Evolutionary conservation across 2,797 vertebrate species (phyloP).

Genomic region (Anomalospiza imberbis): DNA sequence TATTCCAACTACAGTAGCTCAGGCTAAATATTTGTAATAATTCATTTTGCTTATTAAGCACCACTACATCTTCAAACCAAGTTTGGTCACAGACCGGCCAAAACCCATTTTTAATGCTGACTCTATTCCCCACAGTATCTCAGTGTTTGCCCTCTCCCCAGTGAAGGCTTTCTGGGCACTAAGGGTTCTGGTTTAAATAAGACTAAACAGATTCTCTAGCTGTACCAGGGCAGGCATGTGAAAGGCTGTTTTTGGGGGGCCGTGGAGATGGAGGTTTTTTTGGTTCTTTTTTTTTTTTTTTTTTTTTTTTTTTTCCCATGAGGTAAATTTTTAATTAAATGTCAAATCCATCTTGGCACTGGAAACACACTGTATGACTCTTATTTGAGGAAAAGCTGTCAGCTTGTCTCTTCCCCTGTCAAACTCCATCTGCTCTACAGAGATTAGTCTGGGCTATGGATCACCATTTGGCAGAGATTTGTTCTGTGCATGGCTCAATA

Average conservation of each 20-base stretch:
- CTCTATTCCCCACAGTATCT: neutral
- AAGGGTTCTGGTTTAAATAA: constrained; percentile 43
- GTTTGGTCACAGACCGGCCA: neutral
- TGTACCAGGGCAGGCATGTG: accelerated
- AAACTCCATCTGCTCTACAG: constrained; percentile 57
- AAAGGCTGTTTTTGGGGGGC: neutral
- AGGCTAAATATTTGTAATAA: neutral
- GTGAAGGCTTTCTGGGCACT: constrained; percentile 11
- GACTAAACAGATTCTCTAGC: constrained; percentile 29
- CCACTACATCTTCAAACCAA: neutral
- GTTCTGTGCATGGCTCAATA: neutral
- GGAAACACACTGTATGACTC: constrained; percentile 20
- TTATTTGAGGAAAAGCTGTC: constrained; percentile 61
- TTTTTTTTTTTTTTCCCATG: neutral
- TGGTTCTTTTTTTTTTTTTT: neutral
- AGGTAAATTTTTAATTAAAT: constrained; percentile 68
- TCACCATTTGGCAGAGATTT: constrained; percentile 26
- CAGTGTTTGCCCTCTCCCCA: neutral
- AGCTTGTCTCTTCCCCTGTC: constrained; percentile 59
- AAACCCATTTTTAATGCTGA: constrained; percentile 43
- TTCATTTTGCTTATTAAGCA: constrained; percentile 27
- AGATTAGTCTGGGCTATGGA: constrained; percentile 56
- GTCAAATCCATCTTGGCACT: constrained; percentile 62
- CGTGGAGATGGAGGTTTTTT: neutral
- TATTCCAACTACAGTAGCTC: neutral